phyloP scores from a whole-genome alignment of 2,888 invertebrate genomes.

The Drosophila leonis region DNA sequence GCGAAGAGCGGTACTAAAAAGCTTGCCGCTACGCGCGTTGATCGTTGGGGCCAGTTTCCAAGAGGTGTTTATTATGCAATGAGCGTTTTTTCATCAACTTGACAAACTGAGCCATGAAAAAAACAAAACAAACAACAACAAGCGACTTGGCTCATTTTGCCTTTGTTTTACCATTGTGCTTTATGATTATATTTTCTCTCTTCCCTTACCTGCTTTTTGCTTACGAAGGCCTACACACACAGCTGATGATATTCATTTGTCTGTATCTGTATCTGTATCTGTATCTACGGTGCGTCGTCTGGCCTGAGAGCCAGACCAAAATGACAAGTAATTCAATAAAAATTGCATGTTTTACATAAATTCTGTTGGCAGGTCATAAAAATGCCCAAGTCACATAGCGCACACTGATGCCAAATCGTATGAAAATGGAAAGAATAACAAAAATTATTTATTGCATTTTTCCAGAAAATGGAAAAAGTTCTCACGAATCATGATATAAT shows the following conservation, averaged over 20 bases:
- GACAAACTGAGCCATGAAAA: slow-evolving; percentile 72
- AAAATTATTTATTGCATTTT: background rate
- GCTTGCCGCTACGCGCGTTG: slow-evolving; percentile 67
- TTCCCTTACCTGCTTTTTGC: slow-evolving; percentile 1
- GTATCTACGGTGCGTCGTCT: slow-evolving; percentile 47
- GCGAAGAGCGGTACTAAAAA: slow-evolving; percentile 33
- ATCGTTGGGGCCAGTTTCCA: slow-evolving; percentile 42
- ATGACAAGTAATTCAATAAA: slow-evolving; percentile 71
- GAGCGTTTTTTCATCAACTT: slow-evolving; percentile 80
- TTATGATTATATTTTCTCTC: slow-evolving; percentile 41
- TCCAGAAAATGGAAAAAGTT: background rate
- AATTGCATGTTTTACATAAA: slow-evolving; percentile 76
- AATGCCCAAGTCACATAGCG: slow-evolving; percentile 37
- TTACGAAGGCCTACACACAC: slow-evolving; percentile 32
- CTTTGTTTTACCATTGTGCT: slow-evolving; percentile 56
- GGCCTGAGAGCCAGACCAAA: slow-evolving; percentile 38
- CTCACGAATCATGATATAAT: background rate
- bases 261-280: slow-evolving; percentile 42
- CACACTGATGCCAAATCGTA: slow-evolving; percentile 34
- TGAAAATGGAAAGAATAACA: slow-evolving; percentile 6
- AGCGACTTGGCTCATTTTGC: slow-evolving; percentile 50
- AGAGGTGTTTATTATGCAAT: slow-evolving; percentile 84
- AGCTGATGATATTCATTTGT: slow-evolving; percentile 50
- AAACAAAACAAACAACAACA: slow-evolving; percentile 29
- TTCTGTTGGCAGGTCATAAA: slow-evolving; percentile 50